Conservation (phyloP, 2,797 vertebrate species). For the Amblyopsis hoosieri region DNA sequence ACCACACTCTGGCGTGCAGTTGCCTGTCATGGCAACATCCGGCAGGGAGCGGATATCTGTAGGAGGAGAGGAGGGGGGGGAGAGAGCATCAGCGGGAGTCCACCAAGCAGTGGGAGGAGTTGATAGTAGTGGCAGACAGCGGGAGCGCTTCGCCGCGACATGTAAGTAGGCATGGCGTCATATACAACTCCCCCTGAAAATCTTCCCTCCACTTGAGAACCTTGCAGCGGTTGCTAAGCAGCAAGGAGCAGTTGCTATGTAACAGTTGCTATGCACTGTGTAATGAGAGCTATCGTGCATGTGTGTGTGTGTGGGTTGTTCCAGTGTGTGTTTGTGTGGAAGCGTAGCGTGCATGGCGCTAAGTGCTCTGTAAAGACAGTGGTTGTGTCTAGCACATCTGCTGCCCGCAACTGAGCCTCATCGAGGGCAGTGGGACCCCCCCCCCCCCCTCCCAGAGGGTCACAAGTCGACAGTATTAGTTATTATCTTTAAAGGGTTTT, state of each 20-base stretch:
- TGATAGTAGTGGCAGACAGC: slow-evolving; percentile 19
- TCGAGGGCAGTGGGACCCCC: no score
- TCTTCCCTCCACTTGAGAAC: slow-evolving; percentile 58
- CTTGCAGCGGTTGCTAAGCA: slow-evolving; percentile 81
- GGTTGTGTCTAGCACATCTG: slow-evolving; percentile 43
- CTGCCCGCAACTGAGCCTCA: slow-evolving; percentile 19
- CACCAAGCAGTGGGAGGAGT: slow-evolving; percentile 38
- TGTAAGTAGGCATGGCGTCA: slow-evolving; percentile 65
- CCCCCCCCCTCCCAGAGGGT: no score
- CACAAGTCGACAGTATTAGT: no score
- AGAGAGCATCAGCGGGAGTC: slow-evolving; percentile 5
- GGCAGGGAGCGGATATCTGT: slow-evolving; percentile 96
- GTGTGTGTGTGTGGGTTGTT: slow-evolving; percentile 34
- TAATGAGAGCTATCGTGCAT: slow-evolving; percentile 64
- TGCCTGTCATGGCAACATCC: slow-evolving; percentile 98
- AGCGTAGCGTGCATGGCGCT: background rate
- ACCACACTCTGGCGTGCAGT: slow-evolving; percentile 97
- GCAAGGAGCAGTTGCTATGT: slow-evolving; percentile 79
- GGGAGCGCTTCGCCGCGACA: slow-evolving; percentile 18
- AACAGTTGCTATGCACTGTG: slow-evolving; percentile 78
- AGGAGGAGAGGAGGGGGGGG: slow-evolving; percentile 4
- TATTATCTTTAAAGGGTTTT: background rate
- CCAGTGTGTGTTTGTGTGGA: slow-evolving; percentile 39
- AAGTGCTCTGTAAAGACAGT: slow-evolving; percentile 23
- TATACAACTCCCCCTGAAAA: slow-evolving; percentile 61